A percentile compares a stretch with the other conserved stretches of the same genome.
Evolutionary conservation across 2,113 vertebrate species (phyloP).

Genomic region (Pangasianodon gigas): DNA sequence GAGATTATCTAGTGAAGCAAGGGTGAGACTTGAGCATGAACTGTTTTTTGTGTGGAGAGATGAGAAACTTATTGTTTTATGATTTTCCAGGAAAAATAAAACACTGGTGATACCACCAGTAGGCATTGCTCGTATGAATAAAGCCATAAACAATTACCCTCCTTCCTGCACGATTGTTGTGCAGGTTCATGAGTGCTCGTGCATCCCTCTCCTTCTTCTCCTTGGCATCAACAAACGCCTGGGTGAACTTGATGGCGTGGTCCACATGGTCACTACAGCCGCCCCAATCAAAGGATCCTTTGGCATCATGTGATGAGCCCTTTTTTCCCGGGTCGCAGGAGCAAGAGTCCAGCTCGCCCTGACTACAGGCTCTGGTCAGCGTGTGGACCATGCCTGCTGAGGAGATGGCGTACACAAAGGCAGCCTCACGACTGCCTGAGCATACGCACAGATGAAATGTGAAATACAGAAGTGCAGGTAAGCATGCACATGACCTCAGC

Average conservation of each 20-base stretch:
- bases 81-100: not conserved
- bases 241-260: conserved; percentile 88
- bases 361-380: conserved; percentile 92
- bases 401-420: conserved; percentile 94
- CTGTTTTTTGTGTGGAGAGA: not conserved
- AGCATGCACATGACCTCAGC: not conserved
- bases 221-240: conserved; percentile 89
- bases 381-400: conserved; percentile 94
- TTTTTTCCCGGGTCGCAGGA: conserved; percentile 92
- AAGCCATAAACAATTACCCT: conserved; percentile 76
- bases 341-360: conserved; percentile 90
- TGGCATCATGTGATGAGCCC: conserved; percentile 82
- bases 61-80: not conserved
- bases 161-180: conserved; percentile 92
- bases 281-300: conserved; percentile 90
- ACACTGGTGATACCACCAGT: not conserved
- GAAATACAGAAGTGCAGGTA: not conserved
- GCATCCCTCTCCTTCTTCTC: conserved; percentile 88
- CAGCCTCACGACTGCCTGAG: conserved; percentile 91
- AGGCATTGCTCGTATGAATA: not conserved
- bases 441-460: not conserved
- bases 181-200: conserved; percentile 90
- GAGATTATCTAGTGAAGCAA: not conserved
- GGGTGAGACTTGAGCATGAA: not conserved
- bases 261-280: conserved; percentile 96